Base-by-base conservation (phyloP, 2,888 invertebrate species). In the Drepanosiphum platanoidis region DNA sequence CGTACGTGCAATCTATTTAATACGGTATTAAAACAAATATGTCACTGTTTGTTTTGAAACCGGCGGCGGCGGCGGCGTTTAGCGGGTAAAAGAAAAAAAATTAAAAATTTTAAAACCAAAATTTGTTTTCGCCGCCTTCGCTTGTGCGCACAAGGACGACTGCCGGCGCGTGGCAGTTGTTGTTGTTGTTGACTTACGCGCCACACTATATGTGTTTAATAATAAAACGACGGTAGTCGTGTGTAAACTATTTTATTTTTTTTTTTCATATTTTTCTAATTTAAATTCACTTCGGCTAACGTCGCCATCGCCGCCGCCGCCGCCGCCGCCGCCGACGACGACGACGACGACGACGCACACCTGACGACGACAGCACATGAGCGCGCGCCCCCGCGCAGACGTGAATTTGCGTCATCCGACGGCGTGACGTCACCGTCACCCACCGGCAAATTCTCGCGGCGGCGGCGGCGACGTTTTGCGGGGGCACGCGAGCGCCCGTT, bases 401-500 rank as follows among this genome's bases (percentile, higher is more conserved):
- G 61, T n/a, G 32, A 1, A 72, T 36, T 80, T 77, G 83, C 83
- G 83, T 84, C 83, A 84, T 84, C 13, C 75, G 11, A 36, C 52
- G 3, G 18, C 30, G 75, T 84, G 64, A 84, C 83, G 68, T 84
- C 83, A 77, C 52, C 13, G 36, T 30, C 83, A 66, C 83, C 75
- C 68, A 84, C 83, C 22, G 15, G 72, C 61, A 42, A 61, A 72
- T 82, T 61, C 32, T 46, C 22, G 9, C 64, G 46, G 34, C 30
- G 70, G 5, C 32, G 68, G n/a, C 18, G 42, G 46, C 32, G 58
- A 72, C 61, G 64, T 64, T 74, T n/a, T 32, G 34, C 61, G 83
- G 11, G 79, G 82, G 32, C 34, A 5, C 34, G 15, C 61, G 36
- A n/a, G 68, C 68, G 71, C 11, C 36, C 71, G 58, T 58, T 22